phyloP scores from a whole-genome alignment of 2,797 vertebrate genomes.

The Myioborus miniatus region DNA sequence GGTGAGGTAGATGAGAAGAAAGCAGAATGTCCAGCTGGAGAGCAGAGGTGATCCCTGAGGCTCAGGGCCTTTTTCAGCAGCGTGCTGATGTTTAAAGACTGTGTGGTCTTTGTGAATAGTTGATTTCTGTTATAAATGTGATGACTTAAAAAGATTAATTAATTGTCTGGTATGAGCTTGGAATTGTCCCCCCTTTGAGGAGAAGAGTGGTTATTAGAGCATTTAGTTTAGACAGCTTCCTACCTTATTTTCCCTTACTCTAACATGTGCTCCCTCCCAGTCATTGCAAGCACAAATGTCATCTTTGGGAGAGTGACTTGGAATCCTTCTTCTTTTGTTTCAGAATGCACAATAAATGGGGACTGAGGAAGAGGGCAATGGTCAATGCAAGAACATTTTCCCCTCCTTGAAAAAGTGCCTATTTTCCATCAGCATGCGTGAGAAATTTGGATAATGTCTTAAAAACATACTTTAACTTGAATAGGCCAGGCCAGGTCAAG shows the following conservation, averaged over 20 bases:
- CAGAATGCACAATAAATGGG: not conserved
- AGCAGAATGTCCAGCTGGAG: not conserved
- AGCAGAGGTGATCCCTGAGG: not conserved
- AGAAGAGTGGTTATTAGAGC: not conserved
- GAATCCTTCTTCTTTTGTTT: not conserved
- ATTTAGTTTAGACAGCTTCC: not conserved
- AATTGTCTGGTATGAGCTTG: not conserved
- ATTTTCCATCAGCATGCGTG: not conserved
- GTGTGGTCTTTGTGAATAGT: not conserved
- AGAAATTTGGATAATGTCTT: not conserved
- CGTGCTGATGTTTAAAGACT: not conserved
- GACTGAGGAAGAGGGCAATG: not conserved
- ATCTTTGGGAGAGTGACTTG: not conserved
- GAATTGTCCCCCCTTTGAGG: not conserved
- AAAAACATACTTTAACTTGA: not conserved
- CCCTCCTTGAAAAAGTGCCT: not conserved
- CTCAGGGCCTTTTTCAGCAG: not conserved
- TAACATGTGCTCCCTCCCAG: rapidly evolving
- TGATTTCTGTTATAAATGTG: not conserved
- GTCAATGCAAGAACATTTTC: not conserved
- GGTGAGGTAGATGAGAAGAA: not conserved
- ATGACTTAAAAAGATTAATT: not conserved
- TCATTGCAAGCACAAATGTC: not conserved
- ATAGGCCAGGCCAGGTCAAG: too few species aligned
- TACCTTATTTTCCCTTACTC: not conserved